Percentiles rank a stretch among this genome's conserved stretches.
These are phyloP conservation scores for Tokudaia muenninki DNA, from an alignment of 2,797 vertebrate species.

Conservation along the genomic window DNA sequence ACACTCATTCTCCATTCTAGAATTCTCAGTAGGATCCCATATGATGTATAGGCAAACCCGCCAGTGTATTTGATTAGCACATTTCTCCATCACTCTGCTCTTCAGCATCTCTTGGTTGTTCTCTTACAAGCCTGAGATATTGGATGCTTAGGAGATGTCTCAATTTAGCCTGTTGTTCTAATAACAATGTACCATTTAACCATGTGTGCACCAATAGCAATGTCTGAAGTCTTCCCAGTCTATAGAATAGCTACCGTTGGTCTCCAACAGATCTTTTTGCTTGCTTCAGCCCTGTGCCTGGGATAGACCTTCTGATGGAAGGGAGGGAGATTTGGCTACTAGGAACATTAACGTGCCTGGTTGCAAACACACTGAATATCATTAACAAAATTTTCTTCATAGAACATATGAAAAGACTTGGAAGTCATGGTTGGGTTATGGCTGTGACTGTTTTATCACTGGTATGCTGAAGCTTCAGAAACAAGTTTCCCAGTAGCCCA, in stretches of 20 bases:
- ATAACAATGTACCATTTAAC: background rate
- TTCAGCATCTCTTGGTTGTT: background rate
- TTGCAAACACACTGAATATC: background rate
- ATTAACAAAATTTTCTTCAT: background rate
- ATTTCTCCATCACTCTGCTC: background rate
- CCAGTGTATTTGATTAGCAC: background rate
- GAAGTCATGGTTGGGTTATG: background rate
- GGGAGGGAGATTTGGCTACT: background rate
- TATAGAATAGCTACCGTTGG: too few species aligned
- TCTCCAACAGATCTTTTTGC: background rate
- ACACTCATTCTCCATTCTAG: background rate
- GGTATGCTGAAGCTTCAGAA: background rate
- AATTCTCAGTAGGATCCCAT: background rate
- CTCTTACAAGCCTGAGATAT: background rate
- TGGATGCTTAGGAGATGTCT: background rate
- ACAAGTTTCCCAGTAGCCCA: background rate
- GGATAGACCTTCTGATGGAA: background rate
- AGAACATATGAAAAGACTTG: background rate
- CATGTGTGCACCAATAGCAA: background rate
- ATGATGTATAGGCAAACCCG: background rate
- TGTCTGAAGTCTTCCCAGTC: too few species aligned
- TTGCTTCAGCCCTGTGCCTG: background rate
- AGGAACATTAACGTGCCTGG: background rate
- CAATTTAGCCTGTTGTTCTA: background rate
- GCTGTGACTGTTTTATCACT: background rate